Evolutionary conservation across 92 coral and sea anemone genomes (phyloP).

Genomic region (Actinernus sp.): DNA sequence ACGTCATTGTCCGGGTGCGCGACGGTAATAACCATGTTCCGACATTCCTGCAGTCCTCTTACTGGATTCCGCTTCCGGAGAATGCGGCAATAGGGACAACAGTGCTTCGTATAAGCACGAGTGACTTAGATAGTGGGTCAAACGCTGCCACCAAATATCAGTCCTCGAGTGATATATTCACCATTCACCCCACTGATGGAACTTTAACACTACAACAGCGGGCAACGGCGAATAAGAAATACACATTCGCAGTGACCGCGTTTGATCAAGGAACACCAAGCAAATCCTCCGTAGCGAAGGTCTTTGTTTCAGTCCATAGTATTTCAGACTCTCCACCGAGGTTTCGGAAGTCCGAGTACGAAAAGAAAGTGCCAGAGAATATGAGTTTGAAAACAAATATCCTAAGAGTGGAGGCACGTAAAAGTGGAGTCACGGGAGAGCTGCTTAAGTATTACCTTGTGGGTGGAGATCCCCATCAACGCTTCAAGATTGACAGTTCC

Average conservation of each 20-base stretch:
- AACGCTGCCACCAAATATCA: slow-evolving; percentile 80
- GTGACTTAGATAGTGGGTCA: slow-evolving; percentile 71
- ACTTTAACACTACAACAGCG: slow-evolving; percentile 54
- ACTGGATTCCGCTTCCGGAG: slow-evolving; percentile 74
- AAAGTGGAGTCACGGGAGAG: slow-evolving; percentile 31
- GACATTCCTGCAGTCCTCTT: slow-evolving; percentile 83
- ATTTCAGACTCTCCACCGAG: slow-evolving; percentile 69
- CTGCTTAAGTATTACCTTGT: slow-evolving; percentile 66
- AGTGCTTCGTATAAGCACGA: slow-evolving; percentile 69
- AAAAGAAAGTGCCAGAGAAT: slow-evolving; percentile 58
- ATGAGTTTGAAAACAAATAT: slow-evolving; percentile 27
- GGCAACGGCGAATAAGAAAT: slow-evolving; percentile 40
- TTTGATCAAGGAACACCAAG: slow-evolving; percentile 80
- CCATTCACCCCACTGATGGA: slow-evolving; percentile 64
- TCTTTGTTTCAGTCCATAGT: slow-evolving; percentile 71
- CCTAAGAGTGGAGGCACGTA: slow-evolving; percentile 53
- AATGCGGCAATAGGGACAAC: slow-evolving; percentile 57
- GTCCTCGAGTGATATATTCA: slow-evolving; percentile 46
- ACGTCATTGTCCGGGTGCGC: slow-evolving; percentile 66
- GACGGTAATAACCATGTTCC: slow-evolving; percentile 93
- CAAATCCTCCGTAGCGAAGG: slow-evolving; percentile 63
- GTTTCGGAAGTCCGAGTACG: slow-evolving; percentile 38
- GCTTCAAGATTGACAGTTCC: slow-evolving; percentile 66
- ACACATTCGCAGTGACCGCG: slow-evolving; percentile 73
- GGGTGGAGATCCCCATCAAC: slow-evolving; percentile 81